These are phyloP conservation scores for Nettapus auritus DNA, from an alignment of 2,113 vertebrate species.

Conservation along the genomic window DNA sequence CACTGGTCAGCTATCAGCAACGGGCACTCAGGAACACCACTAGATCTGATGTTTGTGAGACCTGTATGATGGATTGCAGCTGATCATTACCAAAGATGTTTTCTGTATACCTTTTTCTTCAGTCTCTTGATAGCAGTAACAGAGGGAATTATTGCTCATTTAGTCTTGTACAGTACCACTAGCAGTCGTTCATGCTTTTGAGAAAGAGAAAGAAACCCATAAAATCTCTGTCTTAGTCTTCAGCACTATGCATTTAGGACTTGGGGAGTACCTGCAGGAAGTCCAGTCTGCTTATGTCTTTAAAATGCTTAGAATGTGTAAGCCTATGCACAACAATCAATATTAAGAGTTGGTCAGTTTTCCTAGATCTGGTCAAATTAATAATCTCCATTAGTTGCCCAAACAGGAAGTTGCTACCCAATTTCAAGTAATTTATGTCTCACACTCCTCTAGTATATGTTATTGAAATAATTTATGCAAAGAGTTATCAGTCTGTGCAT, in stretches of 20 bases:
- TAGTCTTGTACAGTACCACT: not conserved
- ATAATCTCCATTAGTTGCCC: not conserved
- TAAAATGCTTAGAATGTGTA: not conserved
- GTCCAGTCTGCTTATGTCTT: not conserved
- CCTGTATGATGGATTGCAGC: not conserved
- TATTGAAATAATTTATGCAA: slow-evolving; percentile 11
- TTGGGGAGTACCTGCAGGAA: not conserved
- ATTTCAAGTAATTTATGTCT: not conserved
- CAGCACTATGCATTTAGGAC: not conserved
- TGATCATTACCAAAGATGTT: not conserved
- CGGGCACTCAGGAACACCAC: not conserved
- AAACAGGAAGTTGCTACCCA: not conserved
- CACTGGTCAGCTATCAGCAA: not conserved
- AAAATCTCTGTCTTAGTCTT: not conserved
- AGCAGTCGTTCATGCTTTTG: not conserved
- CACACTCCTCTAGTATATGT: not conserved
- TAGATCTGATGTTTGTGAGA: not conserved
- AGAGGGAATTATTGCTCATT: not conserved
- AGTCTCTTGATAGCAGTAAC: not conserved
- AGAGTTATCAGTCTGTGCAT: not conserved
- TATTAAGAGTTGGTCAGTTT: not conserved
- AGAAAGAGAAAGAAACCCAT: not conserved
- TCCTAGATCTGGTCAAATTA: not conserved
- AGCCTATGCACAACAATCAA: not conserved
- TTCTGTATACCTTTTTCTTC: not conserved